Evolutionary conservation across 2,888 invertebrate species (phyloP), one percentile per base, ranked within the genome.

Genomic region (Pachliopta kotzebuea): DNA sequence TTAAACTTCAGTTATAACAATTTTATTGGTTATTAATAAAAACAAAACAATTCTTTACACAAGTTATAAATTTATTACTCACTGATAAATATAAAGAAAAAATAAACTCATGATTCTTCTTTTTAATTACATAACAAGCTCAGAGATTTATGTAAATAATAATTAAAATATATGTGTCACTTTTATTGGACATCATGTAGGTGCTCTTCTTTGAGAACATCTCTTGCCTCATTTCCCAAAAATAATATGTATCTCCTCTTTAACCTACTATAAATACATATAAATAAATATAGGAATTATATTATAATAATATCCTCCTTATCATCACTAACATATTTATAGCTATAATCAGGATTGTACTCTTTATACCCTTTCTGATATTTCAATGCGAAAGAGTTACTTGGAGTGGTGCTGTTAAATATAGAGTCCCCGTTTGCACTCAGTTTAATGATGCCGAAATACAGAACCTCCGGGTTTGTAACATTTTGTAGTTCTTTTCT

Each of bases 361-460:
- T 85, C 79, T 54, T 80, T 81, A 54, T 82, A 91, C 0, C 91
- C 91, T 67, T 85, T 90, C 65, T 91, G 90, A 69, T 90, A 90
- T 70, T 79, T 86, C 63, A 91, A 71, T 1, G 91, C 91, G 2
- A 90, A 74, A 8, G 91, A 90, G 72, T 90, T 78, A 14, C 70
- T 71, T 0, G 88, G 87, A 42, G 76, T 58, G 0, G 75, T 81
- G 2, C 73, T 78, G 58, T 81, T 84, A 53, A 86, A 86, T 0
- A 84, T 56, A 0, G 88, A 88, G 70, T 86, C 76, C 0, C 88
- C 88, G 59, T 74, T 71, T 0, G 74, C 62, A 70, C 78, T 76
- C 9, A 91, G 69, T 70, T 85, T 88, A 0, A 91, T 78, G 0
- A 90, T 76, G 0, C 91, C 91, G 72, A 90, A 90, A 69, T 86